These are phyloP conservation scores for Copidosoma floridanum DNA, from an alignment of 1,140 invertebrate genomes.

Conservation along the genomic window DNA sequence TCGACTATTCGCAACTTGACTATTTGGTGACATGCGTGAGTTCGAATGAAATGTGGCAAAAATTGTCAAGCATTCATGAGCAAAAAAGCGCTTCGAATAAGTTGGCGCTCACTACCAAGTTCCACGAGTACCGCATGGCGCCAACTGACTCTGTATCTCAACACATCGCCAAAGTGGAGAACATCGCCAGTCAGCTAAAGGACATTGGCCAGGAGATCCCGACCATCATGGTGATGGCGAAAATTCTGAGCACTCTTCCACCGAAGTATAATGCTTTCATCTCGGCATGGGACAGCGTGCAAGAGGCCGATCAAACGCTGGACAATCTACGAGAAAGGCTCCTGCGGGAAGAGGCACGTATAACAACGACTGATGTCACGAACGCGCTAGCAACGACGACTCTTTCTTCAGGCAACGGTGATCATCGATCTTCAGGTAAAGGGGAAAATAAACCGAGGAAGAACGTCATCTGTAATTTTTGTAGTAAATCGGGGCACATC, in stretches of 20 bases:
- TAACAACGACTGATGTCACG: background rate
- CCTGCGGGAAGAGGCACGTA: background rate
- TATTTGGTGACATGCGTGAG: conserved; percentile 16
- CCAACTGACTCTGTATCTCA: conserved; percentile 8
- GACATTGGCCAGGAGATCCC: conserved; percentile 9
- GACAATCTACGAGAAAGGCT: conserved; percentile 4
- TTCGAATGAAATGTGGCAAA: conserved; percentile 25
- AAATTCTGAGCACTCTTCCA: conserved; percentile 14
- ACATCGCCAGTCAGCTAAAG: too few species aligned
- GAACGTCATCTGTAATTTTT: conserved; percentile 4
- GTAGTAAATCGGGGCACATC: conserved; percentile 17
- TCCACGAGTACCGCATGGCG: conserved; percentile 23
- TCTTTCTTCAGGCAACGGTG: background rate
- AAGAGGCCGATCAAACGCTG: background rate
- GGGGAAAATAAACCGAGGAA: background rate
- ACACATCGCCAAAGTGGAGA: too few species aligned
- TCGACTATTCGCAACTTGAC: conserved; percentile 18
- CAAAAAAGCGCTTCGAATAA: conserved; percentile 25
- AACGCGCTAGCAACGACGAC: background rate
- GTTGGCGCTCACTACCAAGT: conserved; percentile 17
- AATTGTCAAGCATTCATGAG: conserved; percentile 13
- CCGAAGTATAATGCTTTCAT: conserved; percentile 5
- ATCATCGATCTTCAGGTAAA: background rate
- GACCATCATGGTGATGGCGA: conserved; percentile 18
- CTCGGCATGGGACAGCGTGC: conserved; percentile 22